Evolutionary conservation across 1,140 invertebrate genomes (phyloP), one percentile per base, ranked within the genome.

Genomic region (Brachionus plicatilis): DNA sequence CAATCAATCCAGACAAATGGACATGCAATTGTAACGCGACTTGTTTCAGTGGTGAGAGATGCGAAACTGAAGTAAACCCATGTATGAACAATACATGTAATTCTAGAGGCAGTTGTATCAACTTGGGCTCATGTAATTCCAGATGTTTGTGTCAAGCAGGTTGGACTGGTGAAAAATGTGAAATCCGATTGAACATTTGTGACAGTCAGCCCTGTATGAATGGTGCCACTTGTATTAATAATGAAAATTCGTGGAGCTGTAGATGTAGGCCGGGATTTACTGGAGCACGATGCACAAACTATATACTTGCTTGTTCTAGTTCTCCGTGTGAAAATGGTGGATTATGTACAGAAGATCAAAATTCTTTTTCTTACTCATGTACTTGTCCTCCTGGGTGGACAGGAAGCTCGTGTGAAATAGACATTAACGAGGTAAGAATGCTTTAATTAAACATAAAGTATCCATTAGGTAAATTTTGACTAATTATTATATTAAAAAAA

Each of bases 281-380:
- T 37, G 86, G 85, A 80, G 60, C 43, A 20, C 68, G 56, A 47
- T 83, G 79, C 56, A 37, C 82, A 50, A 76, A 37, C 33, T 45
- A 29, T 12, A 45, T 78, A 3, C 29, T 68, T n/a, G 29, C 17
- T 29, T 83, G 80, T 27, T 27, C 60, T 3, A 47, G 41, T 24
- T 66, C 53, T n/a, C 86, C 87, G 29, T 87, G 87, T 85, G 24
- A 70, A 41, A 85, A 87, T 84, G 86, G 86, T 4, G 85, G 85
- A 2, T 93, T 93, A 27, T 98, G 96, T 88, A 94, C 93, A 3
- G 97, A 98, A 87, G 96, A 94, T 0, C 47, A 41, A 20, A 43
- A 83, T 53, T n/a, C 27, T n/a, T 83, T 66, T 93, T 68, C 94
- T 95, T 70, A 37, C 24, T 24, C 56, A 24, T 84, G 83, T 17